phyloP scores from a whole-genome alignment of 2,113 vertebrate species.

The Tricholaema leucomelas region DNA sequence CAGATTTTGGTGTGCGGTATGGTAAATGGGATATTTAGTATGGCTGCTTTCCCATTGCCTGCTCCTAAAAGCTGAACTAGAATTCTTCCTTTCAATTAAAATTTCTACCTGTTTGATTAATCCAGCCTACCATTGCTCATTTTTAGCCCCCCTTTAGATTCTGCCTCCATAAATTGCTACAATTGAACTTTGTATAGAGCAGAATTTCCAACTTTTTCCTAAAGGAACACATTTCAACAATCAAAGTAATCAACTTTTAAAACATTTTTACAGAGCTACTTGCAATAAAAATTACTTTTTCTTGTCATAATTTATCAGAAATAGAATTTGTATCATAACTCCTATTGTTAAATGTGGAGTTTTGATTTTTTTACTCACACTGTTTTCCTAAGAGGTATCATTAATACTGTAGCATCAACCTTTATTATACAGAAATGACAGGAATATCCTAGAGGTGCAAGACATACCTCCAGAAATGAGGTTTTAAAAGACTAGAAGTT shows the following conservation, averaged over 20 bases:
- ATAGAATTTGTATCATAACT: rapidly evolving
- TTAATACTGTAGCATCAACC: background rate
- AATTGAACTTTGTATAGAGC: background rate
- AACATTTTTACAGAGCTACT: background rate
- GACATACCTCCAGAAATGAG: background rate
- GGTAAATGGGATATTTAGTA: background rate
- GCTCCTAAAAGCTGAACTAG: background rate
- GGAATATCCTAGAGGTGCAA: background rate
- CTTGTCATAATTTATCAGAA: background rate
- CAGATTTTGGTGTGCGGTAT: background rate
- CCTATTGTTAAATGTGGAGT: background rate
- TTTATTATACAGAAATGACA: background rate
- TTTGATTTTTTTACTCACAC: background rate
- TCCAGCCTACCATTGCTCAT: background rate
- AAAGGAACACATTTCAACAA: background rate
- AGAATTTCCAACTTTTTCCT: background rate
- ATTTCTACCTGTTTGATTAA: background rate
- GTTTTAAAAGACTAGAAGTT: background rate
- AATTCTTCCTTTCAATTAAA: background rate
- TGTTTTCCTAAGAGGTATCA: background rate
- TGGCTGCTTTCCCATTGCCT: background rate
- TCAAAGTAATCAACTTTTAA: background rate
- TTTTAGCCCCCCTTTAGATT: background rate
- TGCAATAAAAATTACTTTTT: background rate
- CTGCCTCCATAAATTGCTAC: background rate